phyloP scores from a whole-genome alignment of 2,888 invertebrate genomes.

The Aethes cnicana region DNA sequence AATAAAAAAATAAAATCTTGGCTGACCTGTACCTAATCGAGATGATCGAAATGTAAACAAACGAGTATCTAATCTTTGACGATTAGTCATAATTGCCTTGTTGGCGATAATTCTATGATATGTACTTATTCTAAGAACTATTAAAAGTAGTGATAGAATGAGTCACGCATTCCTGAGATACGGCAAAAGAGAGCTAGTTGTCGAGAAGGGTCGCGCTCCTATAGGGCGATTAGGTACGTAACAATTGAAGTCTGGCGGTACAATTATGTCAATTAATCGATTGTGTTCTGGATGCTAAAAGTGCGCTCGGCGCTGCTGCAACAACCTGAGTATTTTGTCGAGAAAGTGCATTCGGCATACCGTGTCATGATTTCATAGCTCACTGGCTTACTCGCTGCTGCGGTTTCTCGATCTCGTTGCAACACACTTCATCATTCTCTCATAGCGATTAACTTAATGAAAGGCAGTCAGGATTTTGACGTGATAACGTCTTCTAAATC shows the following conservation, averaged over 20 bases:
- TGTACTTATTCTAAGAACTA: no score
- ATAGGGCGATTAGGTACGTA: not conserved
- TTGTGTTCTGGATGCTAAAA: no score
- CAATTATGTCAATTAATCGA: not conserved
- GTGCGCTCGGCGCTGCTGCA: slow-evolving; percentile 14
- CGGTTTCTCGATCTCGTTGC: slow-evolving; percentile 66
- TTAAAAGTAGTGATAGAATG: slow-evolving; percentile 1
- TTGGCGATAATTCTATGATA: no score
- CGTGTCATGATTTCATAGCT: slow-evolving; percentile 75
- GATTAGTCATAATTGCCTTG: no score
- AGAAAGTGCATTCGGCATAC: slow-evolving; percentile 74
- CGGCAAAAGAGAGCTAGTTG: not conserved
- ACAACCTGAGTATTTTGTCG: slow-evolving; percentile 45
- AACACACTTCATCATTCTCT: no score
- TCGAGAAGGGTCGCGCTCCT: not conserved
- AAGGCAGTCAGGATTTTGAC: no score
- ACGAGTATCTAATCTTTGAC: no score
- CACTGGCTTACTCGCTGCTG: slow-evolving; percentile 64
- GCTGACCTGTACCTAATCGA: no score
- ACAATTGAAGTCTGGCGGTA: not conserved
- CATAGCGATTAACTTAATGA: no score
- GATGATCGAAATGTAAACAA: no score
- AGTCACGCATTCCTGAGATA: slow-evolving; percentile 2
- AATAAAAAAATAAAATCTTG: no score
- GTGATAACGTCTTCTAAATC: no score